A percentile compares a stretch with the other conserved stretches of the same genome.
Conservation (phyloP, 2,888 invertebrate genomes). For the Melinaea marsaeus region DNA sequence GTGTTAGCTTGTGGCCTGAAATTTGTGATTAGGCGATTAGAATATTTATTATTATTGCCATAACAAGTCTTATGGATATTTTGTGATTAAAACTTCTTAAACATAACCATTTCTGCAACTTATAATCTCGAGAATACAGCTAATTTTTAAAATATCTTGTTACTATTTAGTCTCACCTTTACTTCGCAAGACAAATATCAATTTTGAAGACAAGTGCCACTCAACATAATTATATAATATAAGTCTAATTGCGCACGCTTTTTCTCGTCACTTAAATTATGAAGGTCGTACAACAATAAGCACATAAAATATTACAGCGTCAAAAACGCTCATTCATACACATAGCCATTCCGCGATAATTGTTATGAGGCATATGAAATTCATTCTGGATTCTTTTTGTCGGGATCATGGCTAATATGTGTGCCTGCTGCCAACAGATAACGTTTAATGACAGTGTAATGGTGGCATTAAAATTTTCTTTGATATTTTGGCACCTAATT, state of each 20-base stretch:
- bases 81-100: not conserved
- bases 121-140: no score
- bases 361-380: slow-evolving; percentile 56
- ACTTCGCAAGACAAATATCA: no score
- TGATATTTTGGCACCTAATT: slow-evolving; percentile 19
- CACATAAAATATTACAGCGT: slow-evolving; percentile 63
- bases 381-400: slow-evolving; percentile 36
- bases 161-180: no score
- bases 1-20: slow-evolving; percentile 26
- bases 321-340: slow-evolving; percentile 49
- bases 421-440: slow-evolving; percentile 30
- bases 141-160: no score
- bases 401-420: slow-evolving; percentile 28
- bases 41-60: not conserved
- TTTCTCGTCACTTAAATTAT: slow-evolving; percentile 31
- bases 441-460: slow-evolving; percentile 23
- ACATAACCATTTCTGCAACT: no score
- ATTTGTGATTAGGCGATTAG: not conserved
- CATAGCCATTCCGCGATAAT: slow-evolving; percentile 46
- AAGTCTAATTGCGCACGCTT: not conserved
- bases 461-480: slow-evolving; percentile 17
- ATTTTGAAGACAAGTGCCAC: no score
- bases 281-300: slow-evolving; percentile 39
- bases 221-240: no score
- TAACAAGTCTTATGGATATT: not conserved